Conservation (phyloP, 2,113 vertebrate genomes). For the Psittacula cyanocephala region DNA sequence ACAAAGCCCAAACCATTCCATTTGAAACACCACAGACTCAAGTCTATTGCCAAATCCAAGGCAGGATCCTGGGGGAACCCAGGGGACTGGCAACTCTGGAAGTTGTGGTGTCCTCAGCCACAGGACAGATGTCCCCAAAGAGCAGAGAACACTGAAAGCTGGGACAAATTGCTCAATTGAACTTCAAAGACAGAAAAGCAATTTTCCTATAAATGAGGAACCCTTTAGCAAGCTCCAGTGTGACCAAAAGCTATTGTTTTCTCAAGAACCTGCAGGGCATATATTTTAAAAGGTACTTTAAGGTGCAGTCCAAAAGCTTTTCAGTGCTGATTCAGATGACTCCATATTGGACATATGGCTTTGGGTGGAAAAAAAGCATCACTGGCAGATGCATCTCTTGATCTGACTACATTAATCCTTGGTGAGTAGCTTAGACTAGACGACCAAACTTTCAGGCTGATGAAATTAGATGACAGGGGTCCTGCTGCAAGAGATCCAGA, state of each 20-base stretch:
- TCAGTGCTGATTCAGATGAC: not conserved
- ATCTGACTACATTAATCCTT: not conserved
- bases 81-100: not conserved
- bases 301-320: not conserved
- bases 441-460: not conserved
- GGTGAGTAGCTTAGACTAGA: not conserved
- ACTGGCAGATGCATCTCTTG: not conserved
- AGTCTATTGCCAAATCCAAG: not conserved
- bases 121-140: not conserved
- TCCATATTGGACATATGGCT: not conserved
- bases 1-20: not conserved
- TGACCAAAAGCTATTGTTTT: not conserved
- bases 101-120: conserved; percentile 28
- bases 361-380: not conserved
- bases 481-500: not conserved
- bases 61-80: not conserved
- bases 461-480: not conserved
- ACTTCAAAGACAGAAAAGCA: conserved; percentile 28
- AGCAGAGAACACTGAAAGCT: not conserved
- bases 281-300: not conserved
- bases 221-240: not conserved
- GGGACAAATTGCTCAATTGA: conserved; percentile 2
- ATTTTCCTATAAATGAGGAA: conserved; percentile 10
- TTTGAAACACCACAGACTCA: not conserved
- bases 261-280: not conserved